Evolutionary conservation across 2,797 vertebrate genomes (phyloP), one percentile per base, ranked within the genome.

Genomic region (Eulemur rubriventer): DNA sequence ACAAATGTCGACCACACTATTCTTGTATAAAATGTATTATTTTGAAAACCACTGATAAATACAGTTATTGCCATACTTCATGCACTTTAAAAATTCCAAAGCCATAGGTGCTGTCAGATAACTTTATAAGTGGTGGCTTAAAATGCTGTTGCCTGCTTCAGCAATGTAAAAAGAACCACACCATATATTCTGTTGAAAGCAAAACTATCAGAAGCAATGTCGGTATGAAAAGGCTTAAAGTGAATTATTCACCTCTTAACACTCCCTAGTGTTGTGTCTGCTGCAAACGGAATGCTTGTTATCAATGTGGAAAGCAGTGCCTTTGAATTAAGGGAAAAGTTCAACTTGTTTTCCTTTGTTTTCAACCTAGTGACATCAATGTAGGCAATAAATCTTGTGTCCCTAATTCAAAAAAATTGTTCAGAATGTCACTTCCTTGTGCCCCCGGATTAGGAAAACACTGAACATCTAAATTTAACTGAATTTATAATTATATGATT

Each of bases 201-300:
- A 97, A 96, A 96, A 69, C 97, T 97, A 97, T 96, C 96, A 96
- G 93, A 97, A 96, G 72, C 76, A 90, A 65, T 89, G 95, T 92
- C 46, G 7, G 95, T 95, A 78, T 96, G 93, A 97, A 97, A 97
- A 95, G 93, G 30, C 87, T 97, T 92, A 92, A 97, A 95, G 95
- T 98, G 96, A 98, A 96, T 98, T 96, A 97, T 97, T 97, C 89
- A 67, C 95, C 96, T 97, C 83, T 96, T 97, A 97, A 96, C 94
- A 94, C 69, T 97, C 95, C 87, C 89, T 96, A 91, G 96, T 97
- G 96, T 96, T 98, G 73, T 78, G 79, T 76, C 67, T 93, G 72
- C 94, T 88, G 81, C 94, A 96, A 90, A 98, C 69, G 94, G 84
- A 97, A 97, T 88, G 85, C 76, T 96, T 93, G 87, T 97, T 97